These are phyloP conservation scores for Mythimna ferrago DNA, from an alignment of 2,888 invertebrate genomes.

Conservation along the genomic window DNA sequence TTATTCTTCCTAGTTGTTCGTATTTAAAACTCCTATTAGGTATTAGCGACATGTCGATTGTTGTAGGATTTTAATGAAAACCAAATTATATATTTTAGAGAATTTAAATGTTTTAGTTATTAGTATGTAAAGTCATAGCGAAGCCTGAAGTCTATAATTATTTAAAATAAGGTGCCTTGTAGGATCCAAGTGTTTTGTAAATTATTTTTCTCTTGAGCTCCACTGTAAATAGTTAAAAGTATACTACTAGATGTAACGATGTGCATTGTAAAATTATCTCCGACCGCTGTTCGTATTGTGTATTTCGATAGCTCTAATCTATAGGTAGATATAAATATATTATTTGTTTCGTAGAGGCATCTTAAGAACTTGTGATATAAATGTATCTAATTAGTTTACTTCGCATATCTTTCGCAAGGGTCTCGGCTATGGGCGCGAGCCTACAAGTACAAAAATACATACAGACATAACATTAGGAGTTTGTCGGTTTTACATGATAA, in stretches of 20 bases:
- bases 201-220: constrained; percentile 86
- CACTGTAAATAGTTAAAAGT: constrained; percentile 89
- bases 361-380: constrained; percentile 90
- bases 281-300: constrained; percentile 80
- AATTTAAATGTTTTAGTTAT: constrained; percentile 89
- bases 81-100: constrained; percentile 91
- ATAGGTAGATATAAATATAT: constrained; percentile 86
- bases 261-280: constrained; percentile 85
- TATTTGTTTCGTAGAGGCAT: constrained; percentile 90
- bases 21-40: constrained; percentile 90
- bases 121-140: constrained; percentile 89
- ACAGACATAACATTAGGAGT: constrained; percentile 87
- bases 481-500: constrained; percentile 85
- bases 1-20: constrained; percentile 89
- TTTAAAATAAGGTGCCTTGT: constrained; percentile 89
- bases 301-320: constrained; percentile 81
- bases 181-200: constrained; percentile 87
- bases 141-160: constrained; percentile 89
- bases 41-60: constrained; percentile 88
- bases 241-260: constrained; percentile 87
- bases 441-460: constrained; percentile 85
- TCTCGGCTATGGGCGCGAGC: constrained; percentile 73
- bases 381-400: constrained; percentile 87
- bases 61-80: constrained; percentile 90
- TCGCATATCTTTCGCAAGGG: constrained; percentile 79